A percentile compares a stretch with the other conserved stretches of the same genome.
Evolutionary conservation across 2,113 vertebrate species (phyloP).

Genomic region (Lethenteron camtschaticum): DNA sequence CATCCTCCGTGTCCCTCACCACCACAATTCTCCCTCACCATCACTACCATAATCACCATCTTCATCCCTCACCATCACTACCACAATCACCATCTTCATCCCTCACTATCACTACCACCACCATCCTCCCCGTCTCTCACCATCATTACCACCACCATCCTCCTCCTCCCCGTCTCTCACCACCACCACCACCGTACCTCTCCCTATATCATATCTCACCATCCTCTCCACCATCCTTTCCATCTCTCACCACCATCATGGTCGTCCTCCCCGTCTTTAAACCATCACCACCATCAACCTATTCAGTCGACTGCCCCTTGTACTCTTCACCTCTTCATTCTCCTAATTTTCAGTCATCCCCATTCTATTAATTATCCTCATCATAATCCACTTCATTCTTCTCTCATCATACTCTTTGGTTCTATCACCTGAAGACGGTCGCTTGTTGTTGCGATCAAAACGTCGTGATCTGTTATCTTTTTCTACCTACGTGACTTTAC

Average conservation of each 20-base stretch:
- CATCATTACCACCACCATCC: neutral
- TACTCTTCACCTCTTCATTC: neutral
- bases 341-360: too few species aligned
- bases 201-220: neutral
- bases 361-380: too few species aligned
- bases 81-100: neutral
- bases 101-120: neutral
- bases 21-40: neutral
- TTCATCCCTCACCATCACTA: slow-evolving; percentile 2
- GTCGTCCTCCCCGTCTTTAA: neutral
- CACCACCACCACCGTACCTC: neutral
- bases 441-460: too few species aligned
- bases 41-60: neutral
- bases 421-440: too few species aligned
- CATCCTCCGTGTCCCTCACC: neutral
- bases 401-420: too few species aligned
- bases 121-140: neutral
- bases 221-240: neutral
- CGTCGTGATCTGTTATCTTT: too few species aligned
- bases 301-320: neutral
- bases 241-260: neutral
- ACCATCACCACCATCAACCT: neutral
- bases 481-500: too few species aligned
- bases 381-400: too few species aligned
- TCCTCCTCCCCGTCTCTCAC: neutral